These are phyloP conservation scores for Saccopteryx bilineata DNA, from an alignment of 2,113 vertebrate genomes.

Conservation along the genomic window DNA sequence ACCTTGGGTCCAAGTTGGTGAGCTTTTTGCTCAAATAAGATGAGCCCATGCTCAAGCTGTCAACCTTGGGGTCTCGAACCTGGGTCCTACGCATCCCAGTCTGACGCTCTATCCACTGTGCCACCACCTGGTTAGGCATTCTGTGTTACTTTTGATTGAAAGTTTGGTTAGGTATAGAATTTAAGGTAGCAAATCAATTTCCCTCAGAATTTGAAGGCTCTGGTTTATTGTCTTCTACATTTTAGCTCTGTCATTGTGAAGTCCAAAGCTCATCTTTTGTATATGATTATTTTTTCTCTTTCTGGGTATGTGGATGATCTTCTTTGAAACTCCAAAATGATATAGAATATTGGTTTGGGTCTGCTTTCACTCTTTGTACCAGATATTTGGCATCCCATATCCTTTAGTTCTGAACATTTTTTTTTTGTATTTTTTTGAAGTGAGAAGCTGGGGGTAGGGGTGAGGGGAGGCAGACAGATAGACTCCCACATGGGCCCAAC, in stretches of 20 bases:
- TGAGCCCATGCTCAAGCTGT: too few relatives aligned
- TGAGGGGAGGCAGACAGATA: too few relatives aligned
- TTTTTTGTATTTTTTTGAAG: too few relatives aligned
- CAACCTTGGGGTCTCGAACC: too few relatives aligned
- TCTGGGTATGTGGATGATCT: neutral
- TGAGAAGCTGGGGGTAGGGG: too few relatives aligned
- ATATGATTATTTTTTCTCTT: neutral
- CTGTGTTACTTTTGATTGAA: neutral
- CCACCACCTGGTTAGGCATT: too few relatives aligned
- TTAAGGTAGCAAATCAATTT: neutral
- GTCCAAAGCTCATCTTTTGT: neutral
- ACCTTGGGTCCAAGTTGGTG: too few relatives aligned
- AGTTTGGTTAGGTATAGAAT: neutral
- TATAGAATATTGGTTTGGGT: neutral
- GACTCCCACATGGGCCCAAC: too few relatives aligned
- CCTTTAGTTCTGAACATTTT: neutral
- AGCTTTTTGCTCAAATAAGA: too few relatives aligned
- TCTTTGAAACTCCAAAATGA: neutral
- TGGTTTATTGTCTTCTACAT: neutral
- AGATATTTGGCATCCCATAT: neutral
- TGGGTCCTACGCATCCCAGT: too few relatives aligned
- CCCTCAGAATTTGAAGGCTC: neutral
- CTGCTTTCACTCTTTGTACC: neutral
- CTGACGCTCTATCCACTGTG: too few relatives aligned
- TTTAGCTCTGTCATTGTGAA: neutral